A percentile compares a stretch with the other conserved stretches of the same genome.
phyloP scores from a whole-genome alignment of 2,797 vertebrate species.

The Phalanger gymnotis region DNA sequence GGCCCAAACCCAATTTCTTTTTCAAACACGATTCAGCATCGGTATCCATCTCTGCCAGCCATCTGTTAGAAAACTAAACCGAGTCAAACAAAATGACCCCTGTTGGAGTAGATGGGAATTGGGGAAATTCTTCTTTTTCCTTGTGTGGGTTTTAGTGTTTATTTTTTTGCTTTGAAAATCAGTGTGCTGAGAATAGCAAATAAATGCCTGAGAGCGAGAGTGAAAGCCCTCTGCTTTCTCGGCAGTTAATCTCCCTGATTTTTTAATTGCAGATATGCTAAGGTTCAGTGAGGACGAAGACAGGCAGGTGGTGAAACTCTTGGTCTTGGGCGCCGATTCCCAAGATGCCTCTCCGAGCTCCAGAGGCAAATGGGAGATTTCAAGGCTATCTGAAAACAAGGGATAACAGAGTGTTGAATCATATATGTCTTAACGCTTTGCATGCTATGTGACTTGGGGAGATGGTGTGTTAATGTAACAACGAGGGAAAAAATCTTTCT shows the following conservation, averaged over 20 bases:
- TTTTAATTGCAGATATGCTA: slow-evolving; percentile 28
- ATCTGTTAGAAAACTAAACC: not conserved
- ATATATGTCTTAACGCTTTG: not conserved
- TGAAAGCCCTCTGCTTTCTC: slow-evolving; percentile 10
- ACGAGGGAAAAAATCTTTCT: slow-evolving; percentile 18
- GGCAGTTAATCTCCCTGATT: slow-evolving; percentile 13
- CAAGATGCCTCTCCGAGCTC: slow-evolving; percentile 19
- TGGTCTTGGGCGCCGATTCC: slow-evolving; percentile 13
- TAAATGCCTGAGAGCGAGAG: slow-evolving; percentile 11
- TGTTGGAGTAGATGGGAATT: not conserved
- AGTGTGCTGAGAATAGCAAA: slow-evolving; percentile 26
- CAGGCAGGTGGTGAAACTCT: slow-evolving; percentile 41
- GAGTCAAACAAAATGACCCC: not conserved
- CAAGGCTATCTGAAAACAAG: slow-evolving; percentile 17
- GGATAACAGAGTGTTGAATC: not conserved
- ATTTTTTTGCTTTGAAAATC: not conserved
- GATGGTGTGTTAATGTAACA: not conserved
- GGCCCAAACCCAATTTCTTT: not conserved
- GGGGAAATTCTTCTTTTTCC: not conserved
- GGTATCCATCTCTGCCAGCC: not conserved
- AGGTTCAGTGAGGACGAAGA: slow-evolving; percentile 14
- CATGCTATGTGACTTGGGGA: slow-evolving; percentile 12
- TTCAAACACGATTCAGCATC: not conserved
- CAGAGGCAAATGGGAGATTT: slow-evolving; percentile 18
- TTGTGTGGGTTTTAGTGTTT: not conserved